Conservation (phyloP, 2,888 invertebrate species). For the Protophormia terraenovae region DNA sequence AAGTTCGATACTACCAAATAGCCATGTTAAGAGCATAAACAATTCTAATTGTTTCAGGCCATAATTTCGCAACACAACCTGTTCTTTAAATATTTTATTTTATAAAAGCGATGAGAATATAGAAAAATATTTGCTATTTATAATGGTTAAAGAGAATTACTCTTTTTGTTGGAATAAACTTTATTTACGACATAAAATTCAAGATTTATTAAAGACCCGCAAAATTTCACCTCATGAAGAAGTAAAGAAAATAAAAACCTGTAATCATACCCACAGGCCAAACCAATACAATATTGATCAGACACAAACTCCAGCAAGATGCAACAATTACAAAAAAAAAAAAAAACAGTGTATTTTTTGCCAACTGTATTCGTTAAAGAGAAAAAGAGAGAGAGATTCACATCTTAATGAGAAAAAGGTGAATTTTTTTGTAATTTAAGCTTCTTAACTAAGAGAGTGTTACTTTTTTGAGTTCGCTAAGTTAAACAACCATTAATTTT, state of each 20-base stretch:
- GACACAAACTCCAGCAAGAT: not conserved
- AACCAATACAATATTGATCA: conserved; percentile 58
- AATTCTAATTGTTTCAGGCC: conserved; percentile 53
- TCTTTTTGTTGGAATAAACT: not conserved
- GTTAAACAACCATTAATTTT: not conserved
- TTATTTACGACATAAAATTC: not conserved
- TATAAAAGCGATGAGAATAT: not conserved
- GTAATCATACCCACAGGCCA: conserved; percentile 62
- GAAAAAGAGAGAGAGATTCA: not conserved
- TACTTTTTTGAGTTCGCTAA: too few relatives aligned
- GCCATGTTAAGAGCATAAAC: conserved; percentile 39
- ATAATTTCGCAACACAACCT: conserved; percentile 48
- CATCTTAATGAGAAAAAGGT: not conserved
- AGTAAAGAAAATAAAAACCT: conserved; percentile 51
- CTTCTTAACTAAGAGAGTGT: not conserved
- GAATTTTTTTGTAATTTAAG: not conserved
- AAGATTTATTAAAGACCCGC: conserved; percentile 36
- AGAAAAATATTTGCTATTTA: not conserved
- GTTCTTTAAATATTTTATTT: conserved; percentile 34
- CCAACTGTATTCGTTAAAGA: not conserved
- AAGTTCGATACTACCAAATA: conserved; percentile 8
- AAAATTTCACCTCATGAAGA: conserved; percentile 40
- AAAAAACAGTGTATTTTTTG: not conserved
- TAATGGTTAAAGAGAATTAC: conserved; percentile 14
- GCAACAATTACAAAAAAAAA: too few relatives aligned